A percentile compares a stretch with the other conserved stretches of the same genome.
Conservation (phyloP, 2,888 invertebrate species). For the Pemphredon lugubris region DNA sequence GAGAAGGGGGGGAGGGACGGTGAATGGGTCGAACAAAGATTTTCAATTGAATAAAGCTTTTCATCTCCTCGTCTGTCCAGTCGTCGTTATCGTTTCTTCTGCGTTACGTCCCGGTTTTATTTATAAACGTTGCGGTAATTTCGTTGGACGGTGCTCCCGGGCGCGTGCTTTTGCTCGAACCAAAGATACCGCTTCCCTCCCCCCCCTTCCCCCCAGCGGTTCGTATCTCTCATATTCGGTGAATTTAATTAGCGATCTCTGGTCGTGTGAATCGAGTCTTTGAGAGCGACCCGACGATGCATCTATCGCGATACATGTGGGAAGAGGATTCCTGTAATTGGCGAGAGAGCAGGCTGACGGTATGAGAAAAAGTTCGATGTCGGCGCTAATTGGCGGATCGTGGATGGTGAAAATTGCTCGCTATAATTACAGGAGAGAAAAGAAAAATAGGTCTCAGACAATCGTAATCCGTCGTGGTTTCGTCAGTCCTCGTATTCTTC, state of each 20-base stretch:
- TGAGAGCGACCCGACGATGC: slow-evolving; percentile 30
- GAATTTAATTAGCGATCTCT: slow-evolving; percentile 38
- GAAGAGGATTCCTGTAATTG: slow-evolving; percentile 59
- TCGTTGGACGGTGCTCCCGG: background rate
- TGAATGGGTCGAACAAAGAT: slow-evolving; percentile 27
- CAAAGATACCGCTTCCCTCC: too few species aligned
- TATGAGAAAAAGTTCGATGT: slow-evolving; percentile 59
- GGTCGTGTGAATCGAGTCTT: slow-evolving; percentile 44
- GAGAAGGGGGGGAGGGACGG: background rate
- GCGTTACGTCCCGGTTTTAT: too few species aligned
- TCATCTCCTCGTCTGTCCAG: slow-evolving; percentile 20
- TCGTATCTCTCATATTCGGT: background rate
- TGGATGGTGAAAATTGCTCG: slow-evolving; percentile 50
- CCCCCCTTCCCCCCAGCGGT: background rate
- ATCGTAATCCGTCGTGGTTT: slow-evolving; percentile 30
- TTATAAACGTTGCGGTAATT: too few species aligned
- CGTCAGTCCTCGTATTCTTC: too few species aligned
- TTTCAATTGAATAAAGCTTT: slow-evolving; percentile 33
- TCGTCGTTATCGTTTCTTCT: slow-evolving; percentile 22
- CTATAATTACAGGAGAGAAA: slow-evolving; percentile 42
- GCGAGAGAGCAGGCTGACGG: slow-evolving; percentile 33
- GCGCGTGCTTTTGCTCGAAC: background rate
- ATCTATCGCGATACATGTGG: slow-evolving; percentile 48
- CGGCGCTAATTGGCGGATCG: slow-evolving; percentile 57
- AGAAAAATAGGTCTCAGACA: slow-evolving; percentile 40